A percentile compares a stretch with the other conserved stretches of the same genome.
Evolutionary conservation across 2,113 vertebrate species (phyloP).

Genomic region (Corythaeola cristata): DNA sequence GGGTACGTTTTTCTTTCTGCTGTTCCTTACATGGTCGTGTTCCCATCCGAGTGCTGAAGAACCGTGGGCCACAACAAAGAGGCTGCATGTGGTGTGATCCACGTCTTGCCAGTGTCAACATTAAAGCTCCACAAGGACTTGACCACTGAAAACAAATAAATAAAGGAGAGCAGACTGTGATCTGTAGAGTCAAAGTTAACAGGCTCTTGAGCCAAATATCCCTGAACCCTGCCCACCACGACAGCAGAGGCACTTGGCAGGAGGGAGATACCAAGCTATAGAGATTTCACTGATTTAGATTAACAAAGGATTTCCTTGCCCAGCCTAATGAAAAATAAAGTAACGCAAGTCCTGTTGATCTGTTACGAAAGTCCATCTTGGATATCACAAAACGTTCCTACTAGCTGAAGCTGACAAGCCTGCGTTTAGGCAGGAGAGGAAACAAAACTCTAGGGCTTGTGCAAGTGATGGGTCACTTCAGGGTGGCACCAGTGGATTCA

Average conservation of each 20-base stretch:
- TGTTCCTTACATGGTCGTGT: background rate
- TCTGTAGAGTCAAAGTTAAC: background rate
- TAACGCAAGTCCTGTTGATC: background rate
- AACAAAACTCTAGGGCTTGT: background rate
- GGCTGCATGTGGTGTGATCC: background rate
- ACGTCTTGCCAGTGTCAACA: background rate
- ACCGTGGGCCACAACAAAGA: conserved; percentile 12
- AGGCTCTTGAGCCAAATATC: background rate
- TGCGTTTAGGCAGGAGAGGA: background rate
- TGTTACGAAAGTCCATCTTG: background rate
- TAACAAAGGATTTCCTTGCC: background rate
- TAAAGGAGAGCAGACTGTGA: background rate
- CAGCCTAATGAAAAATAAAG: background rate
- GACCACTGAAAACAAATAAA: background rate
- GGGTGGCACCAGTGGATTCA: background rate
- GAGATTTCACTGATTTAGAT: background rate
- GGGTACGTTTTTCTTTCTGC: background rate
- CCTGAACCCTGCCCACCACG: background rate
- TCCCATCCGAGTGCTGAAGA: background rate
- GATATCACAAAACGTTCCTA: background rate
- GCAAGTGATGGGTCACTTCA: background rate
- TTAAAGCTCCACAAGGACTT: conserved; percentile 15
- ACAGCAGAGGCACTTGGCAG: background rate
- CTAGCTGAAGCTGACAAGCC: background rate
- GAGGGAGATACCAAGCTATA: background rate